Evolutionary conservation across 2,888 invertebrate genomes (phyloP).

Genomic region (Pandemis cinnamomeana): DNA sequence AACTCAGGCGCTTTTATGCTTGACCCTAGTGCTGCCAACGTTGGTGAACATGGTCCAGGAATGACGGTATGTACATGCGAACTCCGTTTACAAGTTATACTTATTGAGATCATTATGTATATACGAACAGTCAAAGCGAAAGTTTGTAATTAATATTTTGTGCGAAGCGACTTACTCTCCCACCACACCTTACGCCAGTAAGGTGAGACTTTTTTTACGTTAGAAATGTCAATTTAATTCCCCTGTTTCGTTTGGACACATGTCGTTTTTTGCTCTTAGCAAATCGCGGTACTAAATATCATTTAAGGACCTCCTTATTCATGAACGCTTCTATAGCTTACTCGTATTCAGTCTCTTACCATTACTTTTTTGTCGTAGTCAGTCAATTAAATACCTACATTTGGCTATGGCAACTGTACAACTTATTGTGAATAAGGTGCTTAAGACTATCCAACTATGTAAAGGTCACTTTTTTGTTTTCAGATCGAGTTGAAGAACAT

Average conservation of each 20-base stretch:
- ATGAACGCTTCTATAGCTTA: no score
- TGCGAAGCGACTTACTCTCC: constrained; percentile 23
- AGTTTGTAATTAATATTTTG: constrained; percentile 9
- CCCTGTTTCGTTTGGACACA: no score
- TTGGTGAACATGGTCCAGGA: constrained; percentile 87
- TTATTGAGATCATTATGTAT: not conserved
- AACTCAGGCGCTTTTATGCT: constrained; percentile 86
- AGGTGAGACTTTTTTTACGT: not conserved
- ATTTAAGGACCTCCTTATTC: no score
- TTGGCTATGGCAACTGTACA: no score
- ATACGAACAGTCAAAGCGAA: constrained; percentile 7
- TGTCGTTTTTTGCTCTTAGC: no score
- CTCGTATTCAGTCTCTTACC: no score
- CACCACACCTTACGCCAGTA: not conserved
- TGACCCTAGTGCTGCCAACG: constrained; percentile 83
- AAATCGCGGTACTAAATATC: no score
- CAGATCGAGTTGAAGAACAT: constrained; percentile 88
- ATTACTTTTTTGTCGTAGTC: no score
- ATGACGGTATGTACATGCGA: constrained; percentile 71
- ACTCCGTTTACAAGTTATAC: not conserved
- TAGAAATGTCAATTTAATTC: no score
- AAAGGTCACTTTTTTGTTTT: constrained; percentile 47
- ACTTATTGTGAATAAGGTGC: no score
- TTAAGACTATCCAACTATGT: not conserved
- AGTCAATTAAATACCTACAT: no score